Percentiles rank a stretch among this genome's conserved stretches.
phyloP scores from a whole-genome alignment of 2,797 vertebrate genomes.

The Thalassophryne amazonica region DNA sequence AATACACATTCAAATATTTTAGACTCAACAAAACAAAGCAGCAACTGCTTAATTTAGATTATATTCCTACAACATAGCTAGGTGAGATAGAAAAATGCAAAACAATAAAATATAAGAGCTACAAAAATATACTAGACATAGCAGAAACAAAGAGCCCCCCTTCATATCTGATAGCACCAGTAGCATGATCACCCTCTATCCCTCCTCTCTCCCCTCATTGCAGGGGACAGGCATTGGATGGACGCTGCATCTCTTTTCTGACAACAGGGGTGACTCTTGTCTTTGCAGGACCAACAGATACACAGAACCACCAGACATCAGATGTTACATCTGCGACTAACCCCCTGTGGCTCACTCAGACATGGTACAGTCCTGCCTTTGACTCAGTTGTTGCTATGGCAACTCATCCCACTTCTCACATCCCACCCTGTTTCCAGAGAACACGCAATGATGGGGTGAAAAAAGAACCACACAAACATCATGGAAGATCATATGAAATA shows the following conservation, averaged over 20 bases:
- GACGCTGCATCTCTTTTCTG: constrained; percentile 15
- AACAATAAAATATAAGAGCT: too few species aligned
- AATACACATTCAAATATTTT: not conserved
- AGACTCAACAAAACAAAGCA: constrained; percentile 29
- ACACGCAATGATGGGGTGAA: constrained; percentile 25
- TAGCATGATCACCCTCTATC: constrained; percentile 20
- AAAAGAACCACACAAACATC: constrained; percentile 39
- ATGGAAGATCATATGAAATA: constrained; percentile 13
- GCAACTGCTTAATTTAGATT: not conserved
- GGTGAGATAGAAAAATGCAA: not conserved
- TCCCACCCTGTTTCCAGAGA: constrained; percentile 61
- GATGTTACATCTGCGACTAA: constrained; percentile 48
- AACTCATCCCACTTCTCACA: constrained; percentile 73
- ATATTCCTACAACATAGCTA: too few species aligned
- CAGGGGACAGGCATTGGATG: constrained; percentile 18
- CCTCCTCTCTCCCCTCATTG: constrained; percentile 27
- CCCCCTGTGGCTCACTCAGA: constrained; percentile 56
- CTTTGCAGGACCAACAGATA: constrained; percentile 10
- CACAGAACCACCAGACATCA: constrained; percentile 8
- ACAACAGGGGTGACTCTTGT: constrained; percentile 54
- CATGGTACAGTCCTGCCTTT: constrained; percentile 75
- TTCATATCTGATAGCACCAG: constrained; percentile 23
- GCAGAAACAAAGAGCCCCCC: constrained; percentile 12
- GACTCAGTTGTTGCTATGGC: constrained; percentile 83
- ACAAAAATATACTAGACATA: too few species aligned